phyloP scores from a whole-genome alignment of 2,113 vertebrate genomes.

The Polypterus bichir region DNA sequence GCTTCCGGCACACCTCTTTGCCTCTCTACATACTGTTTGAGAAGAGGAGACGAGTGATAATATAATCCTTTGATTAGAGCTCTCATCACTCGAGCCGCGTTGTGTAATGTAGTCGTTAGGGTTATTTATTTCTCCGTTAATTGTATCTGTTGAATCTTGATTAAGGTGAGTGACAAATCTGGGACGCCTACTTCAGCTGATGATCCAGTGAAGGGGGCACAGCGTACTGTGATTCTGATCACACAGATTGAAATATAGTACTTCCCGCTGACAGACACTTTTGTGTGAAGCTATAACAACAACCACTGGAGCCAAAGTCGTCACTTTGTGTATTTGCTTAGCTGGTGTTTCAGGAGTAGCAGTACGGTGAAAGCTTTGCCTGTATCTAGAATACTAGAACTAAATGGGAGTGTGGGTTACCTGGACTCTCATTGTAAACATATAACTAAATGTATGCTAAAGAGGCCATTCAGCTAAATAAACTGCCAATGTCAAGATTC shows the following conservation, averaged over 20 bases:
- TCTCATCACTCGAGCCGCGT: slow-evolving; percentile 20
- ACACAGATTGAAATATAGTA: slow-evolving; percentile 28
- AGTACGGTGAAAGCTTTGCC: too few species aligned
- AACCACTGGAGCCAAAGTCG: too few species aligned
- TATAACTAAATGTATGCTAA: too few species aligned
- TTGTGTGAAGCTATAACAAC: neutral
- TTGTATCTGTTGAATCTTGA: slow-evolving; percentile 36
- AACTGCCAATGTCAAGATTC: too few species aligned
- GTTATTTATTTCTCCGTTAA: slow-evolving; percentile 37
- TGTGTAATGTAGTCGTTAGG: slow-evolving; percentile 8
- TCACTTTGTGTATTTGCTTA: too few species aligned
- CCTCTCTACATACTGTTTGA: too few species aligned
- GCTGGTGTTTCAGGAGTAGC: too few species aligned
- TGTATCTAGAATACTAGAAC: too few species aligned
- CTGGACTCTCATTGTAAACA: too few species aligned
- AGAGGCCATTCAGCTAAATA: too few species aligned
- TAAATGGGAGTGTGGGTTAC: too few species aligned
- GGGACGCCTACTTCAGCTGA: slow-evolving; percentile 31
- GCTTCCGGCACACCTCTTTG: too few species aligned
- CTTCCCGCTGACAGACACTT: slow-evolving; percentile 23
- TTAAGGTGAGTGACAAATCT: slow-evolving; percentile 27
- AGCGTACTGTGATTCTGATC: slow-evolving; percentile 26
- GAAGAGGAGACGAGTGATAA: slow-evolving; percentile 13
- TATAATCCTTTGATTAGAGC: slow-evolving; percentile 28
- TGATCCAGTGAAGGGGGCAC: slow-evolving; percentile 34